phyloP scores from a whole-genome alignment of 2,113 vertebrate species.

The Poecile atricapillus region DNA sequence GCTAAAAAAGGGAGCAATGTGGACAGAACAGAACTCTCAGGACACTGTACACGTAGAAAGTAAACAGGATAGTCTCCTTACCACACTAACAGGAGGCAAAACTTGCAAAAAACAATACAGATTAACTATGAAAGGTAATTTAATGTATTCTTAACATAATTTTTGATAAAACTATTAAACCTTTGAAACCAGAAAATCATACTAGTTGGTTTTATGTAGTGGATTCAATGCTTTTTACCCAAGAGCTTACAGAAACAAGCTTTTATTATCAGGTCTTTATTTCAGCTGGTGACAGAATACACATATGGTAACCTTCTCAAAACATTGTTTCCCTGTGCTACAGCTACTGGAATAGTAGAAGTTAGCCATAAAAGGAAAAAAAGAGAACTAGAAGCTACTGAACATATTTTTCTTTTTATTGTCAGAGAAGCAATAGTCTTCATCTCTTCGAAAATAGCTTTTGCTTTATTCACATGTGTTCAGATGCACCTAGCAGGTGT shows the following conservation, averaged over 20 bases:
- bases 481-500: neutral
- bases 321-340: neutral
- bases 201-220: neutral
- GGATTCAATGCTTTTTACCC: neutral
- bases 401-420: neutral
- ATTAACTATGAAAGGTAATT: neutral
- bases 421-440: neutral
- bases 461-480: neutral
- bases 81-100: neutral
- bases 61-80: neutral
- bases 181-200: neutral
- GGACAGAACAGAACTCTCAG: neutral
- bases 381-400: neutral
- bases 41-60: neutral
- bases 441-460: neutral
- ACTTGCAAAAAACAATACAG: neutral
- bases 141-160: neutral
- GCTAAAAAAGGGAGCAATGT: neutral
- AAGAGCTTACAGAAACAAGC: neutral
- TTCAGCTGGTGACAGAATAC: neutral
- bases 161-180: neutral
- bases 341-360: neutral
- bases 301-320: neutral
- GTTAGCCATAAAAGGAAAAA: neutral
- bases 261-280: neutral